Conservation (phyloP, 2,888 invertebrate species). For the Sarcophaga rosellei region DNA sequence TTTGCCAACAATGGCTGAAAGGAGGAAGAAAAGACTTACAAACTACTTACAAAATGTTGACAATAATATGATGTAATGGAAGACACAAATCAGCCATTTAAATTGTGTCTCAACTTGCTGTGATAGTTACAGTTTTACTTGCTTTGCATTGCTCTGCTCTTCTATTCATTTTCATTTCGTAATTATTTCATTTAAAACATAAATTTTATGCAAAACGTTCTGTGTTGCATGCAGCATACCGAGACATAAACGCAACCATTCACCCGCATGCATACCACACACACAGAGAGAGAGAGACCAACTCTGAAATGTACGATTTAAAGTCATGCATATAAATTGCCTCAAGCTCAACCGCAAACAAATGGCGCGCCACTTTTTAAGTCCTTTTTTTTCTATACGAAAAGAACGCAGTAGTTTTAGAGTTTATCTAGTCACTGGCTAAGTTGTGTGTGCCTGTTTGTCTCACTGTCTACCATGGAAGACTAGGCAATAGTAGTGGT, state of each 20-base stretch:
- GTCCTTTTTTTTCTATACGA: constrained; percentile 10
- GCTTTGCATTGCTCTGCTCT: neutral
- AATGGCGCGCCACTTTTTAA: constrained; percentile 60
- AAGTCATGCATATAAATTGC: constrained; percentile 66
- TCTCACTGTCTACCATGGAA: neutral
- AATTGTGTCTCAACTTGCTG: constrained; percentile 46
- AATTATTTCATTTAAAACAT: constrained; percentile 59
- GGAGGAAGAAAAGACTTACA: neutral
- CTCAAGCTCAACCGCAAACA: constrained; percentile 56
- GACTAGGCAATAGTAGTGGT: neutral
- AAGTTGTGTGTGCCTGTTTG: neutral
- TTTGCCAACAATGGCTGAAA: constrained; percentile 30
- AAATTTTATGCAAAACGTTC: constrained; percentile 71
- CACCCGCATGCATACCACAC: constrained; percentile 43
- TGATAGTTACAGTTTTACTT: neutral
- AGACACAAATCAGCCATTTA: constrained; percentile 45
- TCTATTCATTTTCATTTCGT: constrained; percentile 16
- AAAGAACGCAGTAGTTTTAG: neutral
- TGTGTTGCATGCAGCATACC: constrained; percentile 32
- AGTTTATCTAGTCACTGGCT: constrained; percentile 28
- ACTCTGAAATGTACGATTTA: constrained; percentile 37
- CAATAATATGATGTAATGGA: constrained; percentile 46
- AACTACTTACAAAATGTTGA: constrained; percentile 51
- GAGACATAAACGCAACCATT: neutral
- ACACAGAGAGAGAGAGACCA: neutral